These are phyloP conservation scores for Galerucella nymphaeae DNA, from an alignment of 2,888 invertebrate genomes.

Conservation along the genomic window DNA sequence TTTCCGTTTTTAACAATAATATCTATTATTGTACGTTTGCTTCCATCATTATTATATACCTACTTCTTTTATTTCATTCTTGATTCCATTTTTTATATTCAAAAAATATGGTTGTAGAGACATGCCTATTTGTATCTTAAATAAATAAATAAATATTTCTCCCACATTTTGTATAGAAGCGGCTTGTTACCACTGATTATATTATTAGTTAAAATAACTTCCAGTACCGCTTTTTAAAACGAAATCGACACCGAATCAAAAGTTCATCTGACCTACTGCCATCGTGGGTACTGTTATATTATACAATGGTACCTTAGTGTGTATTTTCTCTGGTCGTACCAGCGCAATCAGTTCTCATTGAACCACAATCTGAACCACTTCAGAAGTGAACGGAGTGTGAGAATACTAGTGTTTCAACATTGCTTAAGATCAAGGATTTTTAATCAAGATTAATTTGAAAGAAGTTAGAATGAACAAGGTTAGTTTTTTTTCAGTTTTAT, in stretches of 20 bases:
- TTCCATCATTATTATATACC: too few relatives aligned
- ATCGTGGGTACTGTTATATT: constrained; percentile 51
- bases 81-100: too few relatives aligned
- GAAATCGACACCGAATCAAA: constrained; percentile 18
- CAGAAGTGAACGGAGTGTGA: constrained; percentile 28
- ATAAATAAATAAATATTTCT: too few relatives aligned
- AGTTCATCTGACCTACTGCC: constrained; percentile 48
- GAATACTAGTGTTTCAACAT: constrained; percentile 32
- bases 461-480: constrained; percentile 46
- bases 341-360: constrained; percentile 41
- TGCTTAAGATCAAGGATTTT: constrained; percentile 36
- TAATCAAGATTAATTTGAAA: constrained; percentile 10
- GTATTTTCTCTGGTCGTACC: too few relatives aligned
- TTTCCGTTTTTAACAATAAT: too few relatives aligned
- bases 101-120: too few relatives aligned
- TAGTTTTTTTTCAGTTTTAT: constrained; percentile 21
- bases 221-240: constrained; percentile 7
- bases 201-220: neutral
- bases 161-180: too few relatives aligned
- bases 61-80: too few relatives aligned
- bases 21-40: too few relatives aligned
- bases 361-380: constrained; percentile 34
- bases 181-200: neutral
- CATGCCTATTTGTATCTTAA: too few relatives aligned
- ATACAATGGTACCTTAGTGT: too few relatives aligned